These are phyloP conservation scores for Sisyra nigra DNA, from an alignment of 2,888 invertebrate species.

Conservation along the genomic window DNA sequence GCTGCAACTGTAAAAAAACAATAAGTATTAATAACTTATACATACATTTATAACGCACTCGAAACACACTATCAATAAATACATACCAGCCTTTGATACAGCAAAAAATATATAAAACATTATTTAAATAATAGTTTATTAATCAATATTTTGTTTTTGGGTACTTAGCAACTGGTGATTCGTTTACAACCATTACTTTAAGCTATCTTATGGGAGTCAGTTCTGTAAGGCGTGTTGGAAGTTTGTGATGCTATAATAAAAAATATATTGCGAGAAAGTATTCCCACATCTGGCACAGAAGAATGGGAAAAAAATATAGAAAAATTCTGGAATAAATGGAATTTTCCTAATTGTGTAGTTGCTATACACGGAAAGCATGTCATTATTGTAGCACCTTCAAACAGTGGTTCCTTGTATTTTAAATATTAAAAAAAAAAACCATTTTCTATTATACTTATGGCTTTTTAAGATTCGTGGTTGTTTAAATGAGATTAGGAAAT, in stretches of 20 bases:
- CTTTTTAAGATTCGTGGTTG: too few species aligned
- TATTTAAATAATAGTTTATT: too few species aligned
- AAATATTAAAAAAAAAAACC: too few species aligned
- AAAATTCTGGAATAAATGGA: neutral
- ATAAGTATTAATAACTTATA: too few species aligned
- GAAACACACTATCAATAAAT: too few species aligned
- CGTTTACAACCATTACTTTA: neutral
- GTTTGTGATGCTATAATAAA: neutral
- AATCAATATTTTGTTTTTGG: neutral
- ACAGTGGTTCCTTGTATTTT: neutral
- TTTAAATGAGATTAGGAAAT: too few species aligned
- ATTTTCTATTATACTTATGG: too few species aligned
- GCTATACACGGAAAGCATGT: neutral
- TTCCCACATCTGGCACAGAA: neutral
- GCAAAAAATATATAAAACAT: too few species aligned
- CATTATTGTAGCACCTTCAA: neutral
- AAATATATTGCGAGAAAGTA: neutral
- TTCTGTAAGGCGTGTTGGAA: neutral
- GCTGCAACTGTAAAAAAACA: neutral
- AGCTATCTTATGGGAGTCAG: neutral
- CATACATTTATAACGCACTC: too few species aligned
- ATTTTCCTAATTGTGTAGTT: neutral
- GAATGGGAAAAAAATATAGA: neutral
- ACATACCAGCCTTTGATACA: too few species aligned
- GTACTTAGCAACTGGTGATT: neutral